Conservation (phyloP, 2,113 vertebrate genomes). For the Empidonax traillii region DNA sequence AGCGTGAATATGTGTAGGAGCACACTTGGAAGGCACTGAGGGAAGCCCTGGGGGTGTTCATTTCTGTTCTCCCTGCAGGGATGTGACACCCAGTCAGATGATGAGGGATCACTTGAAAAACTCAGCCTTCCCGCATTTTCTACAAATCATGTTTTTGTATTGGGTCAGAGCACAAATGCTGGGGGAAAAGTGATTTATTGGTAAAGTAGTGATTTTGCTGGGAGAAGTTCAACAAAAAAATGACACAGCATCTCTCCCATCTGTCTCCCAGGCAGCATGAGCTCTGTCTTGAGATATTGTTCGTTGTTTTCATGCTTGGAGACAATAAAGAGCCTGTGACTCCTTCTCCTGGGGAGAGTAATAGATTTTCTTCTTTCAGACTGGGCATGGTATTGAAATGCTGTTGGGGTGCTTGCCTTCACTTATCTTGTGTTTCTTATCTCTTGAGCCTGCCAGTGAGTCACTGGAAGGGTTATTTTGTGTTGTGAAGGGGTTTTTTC, state of each 20-base stretch:
- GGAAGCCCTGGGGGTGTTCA: background rate
- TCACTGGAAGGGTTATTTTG: background rate
- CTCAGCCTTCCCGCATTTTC: background rate
- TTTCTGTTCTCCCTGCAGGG: background rate
- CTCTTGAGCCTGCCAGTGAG: background rate
- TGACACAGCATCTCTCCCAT: background rate
- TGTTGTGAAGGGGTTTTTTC: background rate
- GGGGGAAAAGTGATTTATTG: background rate
- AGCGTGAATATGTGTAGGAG: background rate
- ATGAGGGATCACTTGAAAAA: background rate
- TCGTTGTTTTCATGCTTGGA: background rate
- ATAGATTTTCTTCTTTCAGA: background rate
- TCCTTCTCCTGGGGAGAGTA: background rate
- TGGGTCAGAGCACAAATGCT: background rate
- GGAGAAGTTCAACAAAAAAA: background rate
- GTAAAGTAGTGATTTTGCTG: background rate
- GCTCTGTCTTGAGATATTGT: background rate
- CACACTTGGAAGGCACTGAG: background rate
- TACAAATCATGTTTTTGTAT: background rate
- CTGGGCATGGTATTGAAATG: background rate
- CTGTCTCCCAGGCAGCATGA: background rate
- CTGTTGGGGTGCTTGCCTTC: background rate
- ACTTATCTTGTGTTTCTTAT: background rate
- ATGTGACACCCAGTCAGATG: background rate
- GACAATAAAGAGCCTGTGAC: background rate